Conservation (phyloP, 2,888 invertebrate species). For the Drosophila fungiperda region DNA sequence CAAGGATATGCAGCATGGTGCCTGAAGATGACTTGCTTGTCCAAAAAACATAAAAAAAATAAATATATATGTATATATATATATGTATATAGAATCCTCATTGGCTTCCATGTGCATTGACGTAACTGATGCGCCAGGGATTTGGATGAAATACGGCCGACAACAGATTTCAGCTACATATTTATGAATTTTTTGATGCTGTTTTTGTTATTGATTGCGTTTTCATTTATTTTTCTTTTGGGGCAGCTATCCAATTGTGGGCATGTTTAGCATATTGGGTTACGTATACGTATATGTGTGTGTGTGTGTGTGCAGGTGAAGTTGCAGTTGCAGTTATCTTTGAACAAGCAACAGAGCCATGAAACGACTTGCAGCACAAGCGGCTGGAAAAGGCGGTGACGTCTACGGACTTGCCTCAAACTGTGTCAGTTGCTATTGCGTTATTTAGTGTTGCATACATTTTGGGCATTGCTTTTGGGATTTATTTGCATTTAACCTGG, state of each 20-base stretch:
- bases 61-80: background rate
- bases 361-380: constrained; percentile 23
- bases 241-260: constrained; percentile 48
- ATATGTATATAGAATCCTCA: background rate
- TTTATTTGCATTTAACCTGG: constrained; percentile 74
- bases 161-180: constrained; percentile 25
- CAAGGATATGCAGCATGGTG: background rate
- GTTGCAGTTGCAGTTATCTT: constrained; percentile 59
- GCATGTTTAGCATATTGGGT: constrained; percentile 62
- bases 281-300: constrained; percentile 6
- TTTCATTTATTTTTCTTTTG: background rate
- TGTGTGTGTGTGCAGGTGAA: constrained; percentile 16
- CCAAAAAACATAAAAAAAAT: background rate
- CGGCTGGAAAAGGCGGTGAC: constrained; percentile 44
- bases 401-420: constrained; percentile 52
- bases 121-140: constrained; percentile 6
- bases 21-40: background rate
- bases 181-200: constrained; percentile 11
- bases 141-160: constrained; percentile 20
- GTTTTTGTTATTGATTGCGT: constrained; percentile 2
- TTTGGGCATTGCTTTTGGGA: constrained; percentile 66
- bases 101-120: background rate
- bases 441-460: constrained; percentile 68
- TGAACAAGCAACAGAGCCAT: constrained; percentile 69
- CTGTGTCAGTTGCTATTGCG: constrained; percentile 44